Percentiles rank a stretch among this genome's conserved stretches.
phyloP scores from a whole-genome alignment of 2,797 vertebrate species.

The Eulemur mongoz region DNA sequence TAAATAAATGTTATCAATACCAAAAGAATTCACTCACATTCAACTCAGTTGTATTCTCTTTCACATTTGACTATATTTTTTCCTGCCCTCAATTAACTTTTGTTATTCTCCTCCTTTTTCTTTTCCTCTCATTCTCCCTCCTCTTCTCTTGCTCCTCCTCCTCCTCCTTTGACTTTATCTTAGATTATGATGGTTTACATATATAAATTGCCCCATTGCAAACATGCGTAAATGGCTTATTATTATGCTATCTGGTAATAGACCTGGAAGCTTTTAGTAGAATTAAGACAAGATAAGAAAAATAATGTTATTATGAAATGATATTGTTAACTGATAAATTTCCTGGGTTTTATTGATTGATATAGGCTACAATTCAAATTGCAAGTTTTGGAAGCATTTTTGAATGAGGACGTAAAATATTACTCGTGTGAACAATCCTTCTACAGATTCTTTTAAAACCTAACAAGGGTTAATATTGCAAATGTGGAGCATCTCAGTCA shows the following conservation, averaged over 20 bases:
- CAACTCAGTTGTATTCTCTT: neutral
- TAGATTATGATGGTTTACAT: neutral
- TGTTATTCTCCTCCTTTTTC: neutral
- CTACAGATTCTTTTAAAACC: neutral
- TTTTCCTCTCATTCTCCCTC: neutral
- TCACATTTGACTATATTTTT: neutral
- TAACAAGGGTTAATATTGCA: neutral
- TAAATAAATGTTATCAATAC: neutral
- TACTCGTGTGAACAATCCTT: neutral
- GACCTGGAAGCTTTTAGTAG: neutral
- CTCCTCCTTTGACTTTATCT: neutral
- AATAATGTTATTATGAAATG: neutral
- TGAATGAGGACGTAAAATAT: conserved; percentile 17
- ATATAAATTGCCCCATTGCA: neutral
- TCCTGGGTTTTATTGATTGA: neutral
- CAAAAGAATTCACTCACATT: neutral
- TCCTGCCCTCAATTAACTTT: neutral
- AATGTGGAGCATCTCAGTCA: neutral
- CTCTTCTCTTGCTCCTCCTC: accelerated
- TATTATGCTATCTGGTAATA: neutral
- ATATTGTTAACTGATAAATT: neutral
- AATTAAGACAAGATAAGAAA: neutral
- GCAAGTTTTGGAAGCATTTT: neutral
- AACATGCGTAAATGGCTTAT: neutral
- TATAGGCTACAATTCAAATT: neutral